Evolutionary conservation across 2,797 vertebrate species (phyloP), one percentile per base, ranked within the genome.

Genomic region (Onychomys torridus): DNA sequence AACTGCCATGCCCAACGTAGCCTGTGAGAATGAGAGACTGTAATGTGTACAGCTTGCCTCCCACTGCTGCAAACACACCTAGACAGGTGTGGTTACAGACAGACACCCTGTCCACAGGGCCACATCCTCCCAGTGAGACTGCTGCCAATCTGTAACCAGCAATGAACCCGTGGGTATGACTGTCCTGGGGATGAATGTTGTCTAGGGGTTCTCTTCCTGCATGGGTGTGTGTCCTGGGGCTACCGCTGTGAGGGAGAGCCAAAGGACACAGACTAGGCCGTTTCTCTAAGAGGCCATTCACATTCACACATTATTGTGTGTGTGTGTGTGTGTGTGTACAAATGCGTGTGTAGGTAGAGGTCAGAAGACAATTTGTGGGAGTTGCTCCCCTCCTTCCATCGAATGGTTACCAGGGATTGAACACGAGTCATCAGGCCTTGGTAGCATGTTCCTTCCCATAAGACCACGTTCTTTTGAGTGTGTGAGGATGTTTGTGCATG

Each of bases 111-210:
- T 55, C 75, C 59, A n/a, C 43, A 16, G 29, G 46, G 32, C 67
- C 65, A 1, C 14, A 57, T 52, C 0, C 17, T 63, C 40, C 9
- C 23, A 34, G 4, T 2, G 16, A 40, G 82, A 57, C 17, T 37
- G 43, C 49, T 7, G 6, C 82, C 61, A 90, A 88, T 76, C 14
- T 89, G 25, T 65, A 65, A 49, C 19, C 71, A 92, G 94, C 75
- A 29, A 69, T 19, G 52, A 84, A 65, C 52, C 3, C 29, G 10
- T 16, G 91, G 46, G 73, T 73, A 61, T 7, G 25, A 25, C 3
- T 0, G 32, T 46, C 17, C 0, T 10, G 9, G 1, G 82, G 59
- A 14, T 0, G 6, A 9, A 0, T 34, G 21, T 40, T 37, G 27
- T 65, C 46, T 82, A 16, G 25, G 49, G 61, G 12, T 46, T 52